A percentile compares a stretch with the other conserved stretches of the same genome.
phyloP scores from a whole-genome alignment of 2,113 vertebrate species.

The Osmerus mordax region DNA sequence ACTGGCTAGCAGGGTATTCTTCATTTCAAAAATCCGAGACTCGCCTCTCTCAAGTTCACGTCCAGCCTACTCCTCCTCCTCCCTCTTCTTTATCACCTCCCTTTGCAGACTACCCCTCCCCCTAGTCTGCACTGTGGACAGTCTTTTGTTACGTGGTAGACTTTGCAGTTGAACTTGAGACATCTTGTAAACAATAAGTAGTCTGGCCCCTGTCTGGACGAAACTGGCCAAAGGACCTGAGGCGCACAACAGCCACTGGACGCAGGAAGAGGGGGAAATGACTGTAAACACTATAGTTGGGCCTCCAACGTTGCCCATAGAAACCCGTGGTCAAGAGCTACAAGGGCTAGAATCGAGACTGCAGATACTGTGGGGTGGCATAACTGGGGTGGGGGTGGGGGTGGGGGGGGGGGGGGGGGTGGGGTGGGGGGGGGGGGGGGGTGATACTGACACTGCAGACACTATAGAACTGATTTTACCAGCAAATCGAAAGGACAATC shows the following conservation, averaged over 20 bases:
- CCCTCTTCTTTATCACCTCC: constrained; percentile 28
- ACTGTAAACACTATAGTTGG: constrained; percentile 24
- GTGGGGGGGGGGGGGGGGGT: no score
- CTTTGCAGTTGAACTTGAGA: constrained; percentile 82
- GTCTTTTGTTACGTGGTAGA: constrained; percentile 59
- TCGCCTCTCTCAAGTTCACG: constrained; percentile 50
- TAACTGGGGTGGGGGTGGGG: no score
- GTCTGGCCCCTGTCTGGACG: constrained; percentile 75
- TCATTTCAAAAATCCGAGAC: constrained; percentile 56
- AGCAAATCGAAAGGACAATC: no score
- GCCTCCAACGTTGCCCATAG: constrained; percentile 31
- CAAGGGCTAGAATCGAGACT: no score
- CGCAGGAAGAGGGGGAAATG: constrained; percentile 26
- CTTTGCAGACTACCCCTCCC: constrained; percentile 42
- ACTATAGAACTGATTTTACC: no score
- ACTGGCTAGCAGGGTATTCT: constrained; percentile 35
- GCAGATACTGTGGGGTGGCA: no score
- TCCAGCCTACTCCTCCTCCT: constrained; percentile 31
- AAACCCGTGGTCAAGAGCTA: constrained; percentile 10
- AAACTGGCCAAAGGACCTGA: constrained; percentile 45
- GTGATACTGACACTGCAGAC: no score
- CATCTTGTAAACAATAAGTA: constrained; percentile 75
- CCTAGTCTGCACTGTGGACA: constrained; percentile 58
- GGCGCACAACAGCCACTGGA: constrained; percentile 8
- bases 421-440: no score